These are phyloP conservation scores for Oxyruncus cristatus DNA, from an alignment of 2,113 vertebrate species.

Conservation along the genomic window DNA sequence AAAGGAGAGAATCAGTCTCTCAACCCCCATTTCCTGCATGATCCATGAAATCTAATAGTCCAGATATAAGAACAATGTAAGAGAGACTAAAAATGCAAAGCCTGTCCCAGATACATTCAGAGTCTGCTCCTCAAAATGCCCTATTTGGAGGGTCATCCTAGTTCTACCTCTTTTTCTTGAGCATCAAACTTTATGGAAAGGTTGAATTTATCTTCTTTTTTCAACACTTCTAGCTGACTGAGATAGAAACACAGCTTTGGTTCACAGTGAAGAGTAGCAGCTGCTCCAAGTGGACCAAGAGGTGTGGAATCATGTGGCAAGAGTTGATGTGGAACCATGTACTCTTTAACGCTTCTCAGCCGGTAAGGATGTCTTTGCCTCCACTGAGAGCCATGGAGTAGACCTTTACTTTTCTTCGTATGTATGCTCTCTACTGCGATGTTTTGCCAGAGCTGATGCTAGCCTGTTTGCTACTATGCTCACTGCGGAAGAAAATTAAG, in stretches of 20 bases:
- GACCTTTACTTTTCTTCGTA: background rate
- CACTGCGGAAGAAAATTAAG: background rate
- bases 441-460: background rate
- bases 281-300: background rate
- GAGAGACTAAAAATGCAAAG: background rate
- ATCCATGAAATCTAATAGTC: background rate
- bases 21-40: background rate
- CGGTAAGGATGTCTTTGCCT: background rate
- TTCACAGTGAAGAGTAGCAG: too few species aligned
- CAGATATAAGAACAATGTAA: background rate
- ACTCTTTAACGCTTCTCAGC: fast-evolving
- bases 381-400: fast-evolving
- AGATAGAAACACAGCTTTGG: background rate
- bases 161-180: background rate
- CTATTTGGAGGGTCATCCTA: background rate
- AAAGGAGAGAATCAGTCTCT: background rate
- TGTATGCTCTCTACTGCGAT: too few species aligned
- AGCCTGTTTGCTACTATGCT: background rate
- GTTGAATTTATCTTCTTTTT: background rate
- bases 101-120: background rate
- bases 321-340: fast-evolving
- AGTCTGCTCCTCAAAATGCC: background rate
- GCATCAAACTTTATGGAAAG: background rate
- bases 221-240: background rate
- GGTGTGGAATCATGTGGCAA: background rate